Conservation (phyloP, 2,797 vertebrate genomes). For the Micrastur ruficollis region DNA sequence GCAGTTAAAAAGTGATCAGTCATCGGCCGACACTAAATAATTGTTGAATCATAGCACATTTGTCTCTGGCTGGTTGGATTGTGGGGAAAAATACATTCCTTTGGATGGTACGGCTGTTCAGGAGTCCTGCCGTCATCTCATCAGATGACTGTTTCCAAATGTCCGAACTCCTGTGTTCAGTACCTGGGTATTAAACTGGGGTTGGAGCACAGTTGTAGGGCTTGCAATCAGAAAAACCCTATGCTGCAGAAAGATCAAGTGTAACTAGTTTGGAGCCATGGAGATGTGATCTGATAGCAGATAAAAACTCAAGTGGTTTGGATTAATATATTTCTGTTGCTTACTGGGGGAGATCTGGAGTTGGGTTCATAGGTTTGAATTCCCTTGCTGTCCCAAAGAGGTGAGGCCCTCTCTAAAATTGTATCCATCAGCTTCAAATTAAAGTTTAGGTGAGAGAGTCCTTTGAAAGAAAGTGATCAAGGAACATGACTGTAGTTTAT, state of each 20-base stretch:
- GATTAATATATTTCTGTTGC: background rate
- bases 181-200: background rate
- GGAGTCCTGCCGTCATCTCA: accelerated
- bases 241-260: background rate
- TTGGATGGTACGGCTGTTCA: accelerated
- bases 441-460: accelerated
- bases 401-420: background rate
- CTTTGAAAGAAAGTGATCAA: background rate
- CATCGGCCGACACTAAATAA: accelerated
- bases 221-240: accelerated
- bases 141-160: accelerated
- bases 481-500: accelerated
- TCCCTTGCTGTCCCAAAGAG: background rate
- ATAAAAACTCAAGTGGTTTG: background rate
- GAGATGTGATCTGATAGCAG: background rate
- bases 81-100: background rate
- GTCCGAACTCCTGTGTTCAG: accelerated
- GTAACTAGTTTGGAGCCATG: background rate
- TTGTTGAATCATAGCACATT: accelerated
- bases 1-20: accelerated
- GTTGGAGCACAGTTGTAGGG: background rate
- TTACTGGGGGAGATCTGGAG: background rate
- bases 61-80: background rate
- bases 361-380: background rate
- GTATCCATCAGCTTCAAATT: background rate